Conservation (phyloP, 2,888 invertebrate species). For the Erebia ligea region DNA sequence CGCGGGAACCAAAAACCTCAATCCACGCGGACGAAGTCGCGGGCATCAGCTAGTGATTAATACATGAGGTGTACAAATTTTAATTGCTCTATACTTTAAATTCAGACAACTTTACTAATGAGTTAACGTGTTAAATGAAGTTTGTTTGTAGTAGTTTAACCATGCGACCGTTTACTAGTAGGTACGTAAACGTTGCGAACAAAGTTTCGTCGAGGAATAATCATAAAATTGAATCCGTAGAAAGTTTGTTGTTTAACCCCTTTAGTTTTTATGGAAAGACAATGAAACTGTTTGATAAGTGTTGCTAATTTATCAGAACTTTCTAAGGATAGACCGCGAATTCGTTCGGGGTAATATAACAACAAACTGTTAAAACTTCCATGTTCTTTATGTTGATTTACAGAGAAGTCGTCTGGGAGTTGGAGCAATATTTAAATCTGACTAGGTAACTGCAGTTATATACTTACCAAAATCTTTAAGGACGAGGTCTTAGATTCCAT, state of each 20-base stretch:
- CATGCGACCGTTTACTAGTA: no score
- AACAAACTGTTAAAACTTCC: background rate
- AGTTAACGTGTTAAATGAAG: background rate
- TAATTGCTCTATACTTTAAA: background rate
- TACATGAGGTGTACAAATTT: no score
- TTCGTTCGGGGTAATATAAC: background rate
- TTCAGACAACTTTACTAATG: background rate
- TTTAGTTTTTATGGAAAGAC: slow-evolving; percentile 4
- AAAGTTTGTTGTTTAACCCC: slow-evolving; percentile 10
- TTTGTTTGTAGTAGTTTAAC: background rate
- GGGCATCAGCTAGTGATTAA: no score
- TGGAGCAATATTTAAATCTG: no score
- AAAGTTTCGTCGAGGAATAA: slow-evolving; percentile 14
- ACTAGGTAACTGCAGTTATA: no score
- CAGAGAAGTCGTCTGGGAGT: background rate
- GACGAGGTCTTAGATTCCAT: no score
- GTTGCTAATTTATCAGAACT: slow-evolving; percentile 13
- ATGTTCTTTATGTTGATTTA: background rate
- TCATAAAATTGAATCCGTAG: slow-evolving; percentile 13
- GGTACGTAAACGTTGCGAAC: background rate
- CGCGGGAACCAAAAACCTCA: no score
- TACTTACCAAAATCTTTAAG: no score
- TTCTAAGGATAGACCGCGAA: background rate
- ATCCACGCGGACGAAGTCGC: no score
- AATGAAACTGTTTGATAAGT: slow-evolving; percentile 1